Percentiles rank a stretch among this genome's conserved stretches.
Evolutionary conservation across 2,113 vertebrate genomes (phyloP).

Genomic region (Dicerorhinus sumatrensis): DNA sequence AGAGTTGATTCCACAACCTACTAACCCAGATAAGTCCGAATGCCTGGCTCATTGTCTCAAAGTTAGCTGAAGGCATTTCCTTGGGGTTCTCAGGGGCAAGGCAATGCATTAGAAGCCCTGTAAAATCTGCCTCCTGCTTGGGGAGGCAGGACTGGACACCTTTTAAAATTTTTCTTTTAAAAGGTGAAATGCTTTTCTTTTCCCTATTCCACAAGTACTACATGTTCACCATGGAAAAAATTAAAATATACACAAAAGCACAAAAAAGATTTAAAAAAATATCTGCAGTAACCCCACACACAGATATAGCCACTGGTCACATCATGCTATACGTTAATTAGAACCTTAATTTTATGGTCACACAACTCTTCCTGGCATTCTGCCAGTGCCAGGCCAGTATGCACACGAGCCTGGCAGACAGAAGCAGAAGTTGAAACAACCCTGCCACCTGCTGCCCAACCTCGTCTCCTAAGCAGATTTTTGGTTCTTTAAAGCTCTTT

Average conservation of each 20-base stretch:
- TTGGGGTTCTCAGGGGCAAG: not conserved
- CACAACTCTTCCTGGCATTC: not conserved
- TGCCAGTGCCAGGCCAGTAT: not conserved
- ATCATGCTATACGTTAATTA: not conserved
- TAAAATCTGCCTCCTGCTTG: not conserved
- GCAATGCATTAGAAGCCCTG: not conserved
- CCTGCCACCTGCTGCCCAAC: constrained; percentile 79
- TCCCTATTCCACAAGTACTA: not conserved
- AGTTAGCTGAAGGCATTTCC: not conserved
- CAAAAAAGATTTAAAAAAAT: not conserved
- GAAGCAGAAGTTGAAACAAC: constrained; percentile 72
- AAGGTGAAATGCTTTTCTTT: not conserved
- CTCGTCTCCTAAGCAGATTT: constrained; percentile 6
- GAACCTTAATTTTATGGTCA: not conserved
- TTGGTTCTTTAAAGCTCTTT: constrained; percentile 12
- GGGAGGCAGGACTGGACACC: not conserved
- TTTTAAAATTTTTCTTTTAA: constrained; percentile 2
- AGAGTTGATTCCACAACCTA: not conserved
- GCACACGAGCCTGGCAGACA: not conserved
- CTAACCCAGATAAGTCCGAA: not conserved
- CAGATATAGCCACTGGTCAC: not conserved
- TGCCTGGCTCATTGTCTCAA: not conserved
- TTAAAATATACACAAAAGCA: not conserved
- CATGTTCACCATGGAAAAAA: not conserved
- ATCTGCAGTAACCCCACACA: not conserved